These are phyloP conservation scores for Mesocentrotus franciscanus DNA, from an alignment of 53 echinoderm and acorn worm genomes.

Conservation along the genomic window DNA sequence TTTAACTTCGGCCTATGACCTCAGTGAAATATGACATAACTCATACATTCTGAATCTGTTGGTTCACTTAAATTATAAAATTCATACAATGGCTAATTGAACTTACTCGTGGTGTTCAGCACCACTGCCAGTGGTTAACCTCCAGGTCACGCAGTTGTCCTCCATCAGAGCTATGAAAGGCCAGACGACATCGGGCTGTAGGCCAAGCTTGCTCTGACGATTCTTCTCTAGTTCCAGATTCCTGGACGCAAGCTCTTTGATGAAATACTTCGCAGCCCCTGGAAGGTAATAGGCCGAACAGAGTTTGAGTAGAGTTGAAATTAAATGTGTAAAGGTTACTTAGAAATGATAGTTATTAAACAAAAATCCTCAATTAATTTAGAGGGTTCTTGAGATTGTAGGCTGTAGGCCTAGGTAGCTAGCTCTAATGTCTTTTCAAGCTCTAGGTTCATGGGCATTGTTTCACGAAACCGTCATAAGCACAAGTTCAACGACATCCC, in stretches of 20 bases:
- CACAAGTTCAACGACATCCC: too few relatives aligned
- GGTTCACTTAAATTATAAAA: too few relatives aligned
- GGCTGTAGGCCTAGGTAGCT: constrained; percentile 3
- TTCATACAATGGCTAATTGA: neutral
- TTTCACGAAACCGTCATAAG: too few relatives aligned
- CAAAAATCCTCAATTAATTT: too few relatives aligned
- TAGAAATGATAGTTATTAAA: too few relatives aligned
- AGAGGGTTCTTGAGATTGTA: too few relatives aligned
- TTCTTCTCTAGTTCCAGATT: constrained; percentile 84
- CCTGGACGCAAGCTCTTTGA: constrained; percentile 86
- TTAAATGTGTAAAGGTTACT: neutral
- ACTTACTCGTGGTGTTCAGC: constrained; percentile 41
- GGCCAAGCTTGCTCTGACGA: constrained; percentile 88
- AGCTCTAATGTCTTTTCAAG: too few relatives aligned
- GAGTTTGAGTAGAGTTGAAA: neutral
- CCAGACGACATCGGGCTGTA: constrained; percentile 83
- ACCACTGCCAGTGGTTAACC: neutral
- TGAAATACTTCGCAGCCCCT: constrained; percentile 95
- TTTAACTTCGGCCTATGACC: too few relatives aligned
- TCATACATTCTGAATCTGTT: too few relatives aligned
- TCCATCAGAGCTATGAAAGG: constrained; percentile 90
- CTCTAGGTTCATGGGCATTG: too few relatives aligned
- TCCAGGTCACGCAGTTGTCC: constrained; percentile 87
- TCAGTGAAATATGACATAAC: too few relatives aligned
- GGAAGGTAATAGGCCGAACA: neutral